Evolutionary conservation across 2,797 vertebrate species (phyloP).

Genomic region (Sebastes umbrosus): DNA sequence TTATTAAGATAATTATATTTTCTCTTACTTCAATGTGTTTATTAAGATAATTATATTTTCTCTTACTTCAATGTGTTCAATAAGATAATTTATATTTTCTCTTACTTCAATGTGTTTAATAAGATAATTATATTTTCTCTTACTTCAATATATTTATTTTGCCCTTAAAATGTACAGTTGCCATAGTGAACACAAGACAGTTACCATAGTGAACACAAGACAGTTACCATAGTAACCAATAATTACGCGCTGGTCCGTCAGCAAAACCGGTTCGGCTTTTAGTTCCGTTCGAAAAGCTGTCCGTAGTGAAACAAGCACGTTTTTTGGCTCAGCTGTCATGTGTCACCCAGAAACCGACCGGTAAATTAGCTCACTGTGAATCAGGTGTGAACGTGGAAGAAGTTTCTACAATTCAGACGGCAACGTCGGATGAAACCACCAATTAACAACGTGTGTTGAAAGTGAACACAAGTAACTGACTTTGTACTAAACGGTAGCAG

Average conservation of each 20-base stretch:
- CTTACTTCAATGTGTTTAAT: too few species aligned
- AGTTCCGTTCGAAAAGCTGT: slow-evolving; percentile 34
- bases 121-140: too few species aligned
- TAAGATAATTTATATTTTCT: too few species aligned
- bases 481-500: not conserved
- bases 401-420: not conserved
- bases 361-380: not conserved
- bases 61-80: too few species aligned
- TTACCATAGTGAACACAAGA: too few species aligned
- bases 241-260: slow-evolving; percentile 22
- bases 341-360: not conserved
- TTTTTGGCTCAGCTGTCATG: not conserved
- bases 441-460: rapidly evolving
- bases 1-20: too few species aligned
- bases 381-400: not conserved
- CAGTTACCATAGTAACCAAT: slow-evolving; percentile 14
- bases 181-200: too few species aligned
- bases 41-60: too few species aligned
- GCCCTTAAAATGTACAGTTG: too few species aligned
- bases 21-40: too few species aligned
- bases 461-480: not conserved
- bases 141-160: too few species aligned
- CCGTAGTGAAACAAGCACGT: slow-evolving; percentile 50
- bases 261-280: not conserved
- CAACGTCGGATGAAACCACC: not conserved